Conservation (phyloP, 2,888 invertebrate genomes). For the Smittia sp. region DNA sequence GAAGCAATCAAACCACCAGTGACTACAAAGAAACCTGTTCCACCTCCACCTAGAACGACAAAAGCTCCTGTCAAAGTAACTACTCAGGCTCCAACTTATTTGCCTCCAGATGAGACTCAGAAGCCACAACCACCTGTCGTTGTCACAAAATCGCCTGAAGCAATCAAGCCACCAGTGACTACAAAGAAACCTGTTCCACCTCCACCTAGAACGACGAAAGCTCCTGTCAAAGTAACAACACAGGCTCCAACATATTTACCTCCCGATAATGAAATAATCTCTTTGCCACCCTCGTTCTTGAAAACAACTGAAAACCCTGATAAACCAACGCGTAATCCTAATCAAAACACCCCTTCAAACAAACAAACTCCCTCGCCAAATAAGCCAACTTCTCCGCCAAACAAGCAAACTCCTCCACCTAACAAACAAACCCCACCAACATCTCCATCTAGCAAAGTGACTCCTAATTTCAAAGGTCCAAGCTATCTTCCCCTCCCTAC, state of each 20-base stretch:
- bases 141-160: neutral
- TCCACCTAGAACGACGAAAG: neutral
- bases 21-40: neutral
- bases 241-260: conserved; percentile 7
- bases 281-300: neutral
- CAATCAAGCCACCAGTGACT: too few species aligned
- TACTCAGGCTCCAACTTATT: conserved; percentile 1
- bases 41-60: neutral
- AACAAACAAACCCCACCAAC: too few species aligned
- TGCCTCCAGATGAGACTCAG: neutral
- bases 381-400: too few species aligned
- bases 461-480: neutral
- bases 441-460: neutral
- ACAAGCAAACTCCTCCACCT: too few species aligned
- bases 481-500: neutral
- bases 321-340: too few species aligned
- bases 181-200: neutral
- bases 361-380: too few species aligned
- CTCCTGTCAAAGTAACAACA: neutral
- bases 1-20: neutral
- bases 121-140: neutral
- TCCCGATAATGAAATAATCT: neutral
- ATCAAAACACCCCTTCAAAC: too few species aligned
- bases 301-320: neutral
- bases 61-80: neutral